These are phyloP conservation scores for Cydia splendana DNA, from an alignment of 1,140 invertebrate species.

Conservation along the genomic window DNA sequence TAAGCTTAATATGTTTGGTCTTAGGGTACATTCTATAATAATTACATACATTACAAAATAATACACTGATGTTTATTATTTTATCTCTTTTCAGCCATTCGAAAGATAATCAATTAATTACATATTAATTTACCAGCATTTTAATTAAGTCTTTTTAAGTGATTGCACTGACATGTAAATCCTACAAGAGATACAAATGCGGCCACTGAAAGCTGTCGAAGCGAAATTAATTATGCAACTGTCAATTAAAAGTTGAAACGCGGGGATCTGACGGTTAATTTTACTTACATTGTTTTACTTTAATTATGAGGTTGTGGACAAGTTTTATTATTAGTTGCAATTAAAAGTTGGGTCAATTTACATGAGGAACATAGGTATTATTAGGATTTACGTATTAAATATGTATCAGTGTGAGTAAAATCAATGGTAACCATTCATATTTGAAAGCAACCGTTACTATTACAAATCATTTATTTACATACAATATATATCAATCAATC, in stretches of 20 bases:
- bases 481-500: too few species aligned
- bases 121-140: background rate
- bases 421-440: too few species aligned
- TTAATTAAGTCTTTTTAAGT: background rate
- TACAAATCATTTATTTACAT: too few species aligned
- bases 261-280: background rate
- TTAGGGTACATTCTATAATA: too few species aligned
- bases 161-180: background rate
- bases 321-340: background rate
- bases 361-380: too few species aligned
- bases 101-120: background rate
- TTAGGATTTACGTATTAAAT: too few species aligned
- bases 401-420: too few species aligned
- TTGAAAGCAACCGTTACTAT: too few species aligned
- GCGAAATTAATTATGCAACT: background rate
- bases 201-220: background rate
- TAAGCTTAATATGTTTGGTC: too few species aligned
- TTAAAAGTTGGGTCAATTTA: background rate
- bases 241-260: constrained; percentile 15
- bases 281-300: background rate
- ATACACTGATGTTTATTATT: background rate
- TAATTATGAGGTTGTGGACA: background rate
- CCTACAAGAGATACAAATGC: background rate
- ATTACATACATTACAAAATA: too few species aligned
- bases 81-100: too few species aligned